phyloP scores from a whole-genome alignment of 2,113 vertebrate genomes.

The Cyprinodon variegatus region DNA sequence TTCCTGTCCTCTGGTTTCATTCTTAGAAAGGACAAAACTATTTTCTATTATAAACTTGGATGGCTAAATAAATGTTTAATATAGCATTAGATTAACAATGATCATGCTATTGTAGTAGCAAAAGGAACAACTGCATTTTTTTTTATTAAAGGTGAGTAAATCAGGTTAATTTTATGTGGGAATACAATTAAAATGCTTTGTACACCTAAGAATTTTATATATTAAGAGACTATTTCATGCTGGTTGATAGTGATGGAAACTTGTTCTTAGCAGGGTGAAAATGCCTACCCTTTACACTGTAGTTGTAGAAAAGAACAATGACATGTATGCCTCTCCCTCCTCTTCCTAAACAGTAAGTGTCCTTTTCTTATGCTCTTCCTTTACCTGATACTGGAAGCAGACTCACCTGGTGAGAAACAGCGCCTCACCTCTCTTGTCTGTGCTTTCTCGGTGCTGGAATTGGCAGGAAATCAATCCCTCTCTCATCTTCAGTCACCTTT shows the following conservation, averaged over 20 bases:
- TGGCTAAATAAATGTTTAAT: neutral
- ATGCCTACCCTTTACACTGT: neutral
- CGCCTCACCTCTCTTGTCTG: constrained; percentile 54
- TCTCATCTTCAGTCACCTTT: constrained; percentile 38
- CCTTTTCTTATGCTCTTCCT: constrained; percentile 33
- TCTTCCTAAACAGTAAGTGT: constrained; percentile 23
- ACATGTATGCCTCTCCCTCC: constrained; percentile 24
- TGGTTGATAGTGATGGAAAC: neutral
- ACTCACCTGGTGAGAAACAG: constrained; percentile 62
- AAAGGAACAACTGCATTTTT: neutral
- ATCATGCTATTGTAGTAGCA: neutral
- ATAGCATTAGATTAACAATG: neutral
- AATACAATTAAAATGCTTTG: neutral
- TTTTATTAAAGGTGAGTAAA: neutral
- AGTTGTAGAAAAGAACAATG: constrained; percentile 38
- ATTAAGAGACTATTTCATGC: neutral
- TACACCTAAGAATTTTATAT: neutral
- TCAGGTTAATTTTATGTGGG: neutral
- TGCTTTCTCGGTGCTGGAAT: constrained; percentile 47
- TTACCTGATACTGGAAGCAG: constrained; percentile 43
- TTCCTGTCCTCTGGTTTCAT: too few relatives aligned
- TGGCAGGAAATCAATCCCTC: constrained; percentile 75
- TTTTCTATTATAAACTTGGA: too few relatives aligned
- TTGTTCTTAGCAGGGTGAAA: neutral
- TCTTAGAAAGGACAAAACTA: too few relatives aligned